Evolutionary conservation across 2,797 vertebrate species (phyloP).

Genomic region (Microctenopoma lineatum): DNA sequence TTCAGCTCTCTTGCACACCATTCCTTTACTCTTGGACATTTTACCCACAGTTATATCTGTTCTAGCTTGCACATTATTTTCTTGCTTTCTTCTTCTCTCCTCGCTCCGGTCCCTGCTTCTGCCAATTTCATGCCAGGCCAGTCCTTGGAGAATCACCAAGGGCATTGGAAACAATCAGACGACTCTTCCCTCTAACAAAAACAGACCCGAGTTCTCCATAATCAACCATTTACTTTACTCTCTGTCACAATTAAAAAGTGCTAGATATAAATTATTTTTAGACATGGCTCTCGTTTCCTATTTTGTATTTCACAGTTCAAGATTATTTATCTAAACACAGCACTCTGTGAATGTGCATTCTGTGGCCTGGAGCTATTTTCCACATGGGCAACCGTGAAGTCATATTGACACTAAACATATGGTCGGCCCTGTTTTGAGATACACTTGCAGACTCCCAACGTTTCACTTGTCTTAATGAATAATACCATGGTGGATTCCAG

Average conservation of each 20-base stretch:
- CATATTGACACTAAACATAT: constrained; percentile 89
- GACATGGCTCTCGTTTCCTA: constrained; percentile 65
- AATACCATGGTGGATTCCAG: constrained; percentile 83
- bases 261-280: constrained; percentile 73
- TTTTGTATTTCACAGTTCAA: constrained; percentile 77
- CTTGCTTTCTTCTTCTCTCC: constrained; percentile 71
- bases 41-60: constrained; percentile 79
- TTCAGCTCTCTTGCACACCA: constrained; percentile 73
- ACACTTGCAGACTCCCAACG: constrained; percentile 80
- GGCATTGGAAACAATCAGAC: constrained; percentile 76
- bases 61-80: constrained; percentile 70
- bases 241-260: constrained; percentile 68
- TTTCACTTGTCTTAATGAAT: constrained; percentile 88
- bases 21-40: constrained; percentile 75
- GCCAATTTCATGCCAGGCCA: constrained; percentile 80
- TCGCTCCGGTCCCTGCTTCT: constrained; percentile 67
- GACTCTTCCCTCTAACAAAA: constrained; percentile 51
- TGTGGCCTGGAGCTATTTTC: constrained; percentile 85
- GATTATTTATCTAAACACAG: constrained; percentile 84
- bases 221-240: constrained; percentile 63
- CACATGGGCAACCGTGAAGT: constrained; percentile 87
- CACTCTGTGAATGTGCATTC: constrained; percentile 76
- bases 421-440: constrained; percentile 84
- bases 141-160: constrained; percentile 80
- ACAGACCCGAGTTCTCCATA: constrained; percentile 60